Base-by-base conservation (phyloP, 2,888 invertebrate genomes). In the Euzophera pinguis region DNA sequence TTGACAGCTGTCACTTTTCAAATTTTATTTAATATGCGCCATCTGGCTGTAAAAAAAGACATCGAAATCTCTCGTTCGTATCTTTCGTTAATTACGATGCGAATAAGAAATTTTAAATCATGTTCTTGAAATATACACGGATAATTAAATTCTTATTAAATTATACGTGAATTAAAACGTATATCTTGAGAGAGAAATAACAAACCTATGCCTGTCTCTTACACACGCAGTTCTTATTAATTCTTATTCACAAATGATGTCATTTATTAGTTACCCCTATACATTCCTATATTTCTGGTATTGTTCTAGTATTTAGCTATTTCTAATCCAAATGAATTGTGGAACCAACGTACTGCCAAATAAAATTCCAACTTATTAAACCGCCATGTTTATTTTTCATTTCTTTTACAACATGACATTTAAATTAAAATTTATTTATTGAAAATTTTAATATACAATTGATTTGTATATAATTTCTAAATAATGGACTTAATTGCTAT, bases 251-350 rank as follows among this genome's bases (percentile, higher is more conserved):
- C 37, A 38, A 38, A 12, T 34, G 14, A 13, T 50, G 37, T 16
- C 35, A 51, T 51, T 55, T 48, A 37, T 57, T 59, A 60, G 43
- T 59, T 61, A 57, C 50, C 32, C 67, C 61, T 56, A 62, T 61
- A 69, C 69, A 70, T 70, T 70, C 69, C 70, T 63, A 54, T 52
- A 53, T 42, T 50, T 54, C 50, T 53, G 38, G 50, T 50, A 53
- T 56, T 56, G 50, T 17, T 48, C 38, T 47, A 42, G 43, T 35
- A n/a, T 47, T 34, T 47, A 16, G 13, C 6, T 16, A 8, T 10
- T 41, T 9, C 13, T 41, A 47, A 32, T 13, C 27, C 27, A 14
- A 43, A 43, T 14, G 22, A 29, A 43, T 43, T 17, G 17, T 22
- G 13, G 13, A 17, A 22, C 37, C 47, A 10, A 35, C 16, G 17